These are phyloP conservation scores for Oreochromis aureus DNA, from an alignment of 2,113 vertebrate genomes.

Conservation along the genomic window DNA sequence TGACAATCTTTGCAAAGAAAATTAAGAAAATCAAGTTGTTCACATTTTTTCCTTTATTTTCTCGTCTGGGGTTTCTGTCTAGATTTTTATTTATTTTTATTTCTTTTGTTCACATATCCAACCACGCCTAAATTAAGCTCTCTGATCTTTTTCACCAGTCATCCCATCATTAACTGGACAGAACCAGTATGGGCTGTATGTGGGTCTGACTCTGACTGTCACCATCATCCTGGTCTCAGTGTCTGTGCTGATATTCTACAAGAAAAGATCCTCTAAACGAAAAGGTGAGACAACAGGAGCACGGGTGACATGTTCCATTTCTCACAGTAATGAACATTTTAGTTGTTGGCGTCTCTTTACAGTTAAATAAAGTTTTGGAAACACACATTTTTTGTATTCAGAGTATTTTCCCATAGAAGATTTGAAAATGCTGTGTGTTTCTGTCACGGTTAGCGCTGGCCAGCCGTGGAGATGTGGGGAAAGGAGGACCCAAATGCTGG, in stretches of 20 bases:
- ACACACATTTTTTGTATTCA: background rate
- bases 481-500: background rate
- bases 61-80: background rate
- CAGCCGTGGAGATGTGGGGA: background rate
- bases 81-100: background rate
- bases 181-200: background rate
- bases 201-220: background rate
- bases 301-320: background rate
- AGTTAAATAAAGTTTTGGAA: background rate
- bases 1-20: accelerated
- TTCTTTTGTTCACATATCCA: background rate
- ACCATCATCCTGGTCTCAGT: background rate
- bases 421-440: background rate
- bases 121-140: background rate
- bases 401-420: background rate
- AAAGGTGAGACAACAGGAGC: background rate
- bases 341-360: accelerated
- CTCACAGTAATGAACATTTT: background rate
- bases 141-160: background rate
- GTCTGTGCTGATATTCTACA: background rate
- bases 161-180: background rate
- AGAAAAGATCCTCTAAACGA: background rate
- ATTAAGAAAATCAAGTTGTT: background rate
- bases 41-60: accelerated
- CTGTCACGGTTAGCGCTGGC: accelerated